These are phyloP conservation scores for Acipenser oxyrinchus DNA, from an alignment of 2,797 vertebrate species.

Conservation along the genomic window DNA sequence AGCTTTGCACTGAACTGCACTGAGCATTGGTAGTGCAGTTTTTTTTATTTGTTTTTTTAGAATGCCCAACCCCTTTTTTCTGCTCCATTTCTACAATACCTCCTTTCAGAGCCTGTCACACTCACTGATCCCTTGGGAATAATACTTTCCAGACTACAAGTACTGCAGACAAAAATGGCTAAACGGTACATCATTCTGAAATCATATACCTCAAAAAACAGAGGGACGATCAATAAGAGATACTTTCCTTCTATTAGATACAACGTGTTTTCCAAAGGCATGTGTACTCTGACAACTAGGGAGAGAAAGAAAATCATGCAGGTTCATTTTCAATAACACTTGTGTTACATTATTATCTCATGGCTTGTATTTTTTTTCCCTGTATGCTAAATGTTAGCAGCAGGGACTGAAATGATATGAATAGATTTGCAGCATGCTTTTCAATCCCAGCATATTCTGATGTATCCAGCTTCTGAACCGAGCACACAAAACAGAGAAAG, in stretches of 20 bases:
- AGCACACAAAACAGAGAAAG: too few relatives aligned
- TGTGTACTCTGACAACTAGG: neutral
- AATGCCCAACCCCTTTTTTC: constrained; percentile 6
- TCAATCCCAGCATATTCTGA: too few relatives aligned
- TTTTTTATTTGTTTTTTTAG: neutral
- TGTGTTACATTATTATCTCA: too few relatives aligned
- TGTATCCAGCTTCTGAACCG: too few relatives aligned
- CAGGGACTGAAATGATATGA: too few relatives aligned
- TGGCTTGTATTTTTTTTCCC: too few relatives aligned
- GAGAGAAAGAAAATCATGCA: too few relatives aligned
- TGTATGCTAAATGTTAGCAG: too few relatives aligned
- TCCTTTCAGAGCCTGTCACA: constrained; percentile 13
- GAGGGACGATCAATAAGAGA: constrained; percentile 27
- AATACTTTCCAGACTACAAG: constrained; percentile 13
- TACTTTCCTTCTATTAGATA: constrained; percentile 24
- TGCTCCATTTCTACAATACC: constrained; percentile 11
- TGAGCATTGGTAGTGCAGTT: too few relatives aligned
- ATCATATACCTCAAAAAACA: constrained; percentile 15
- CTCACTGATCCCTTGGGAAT: constrained; percentile 9
- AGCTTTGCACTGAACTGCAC: too few relatives aligned
- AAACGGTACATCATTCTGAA: constrained; percentile 25
- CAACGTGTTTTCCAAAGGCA: constrained; percentile 4
- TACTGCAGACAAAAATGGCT: constrained; percentile 14
- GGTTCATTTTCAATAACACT: too few relatives aligned
- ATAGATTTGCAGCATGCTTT: too few relatives aligned